A percentile compares a stretch with the other conserved stretches of the same genome.
Conservation (phyloP, 2,797 vertebrate genomes). For the Ibycter americanus region DNA sequence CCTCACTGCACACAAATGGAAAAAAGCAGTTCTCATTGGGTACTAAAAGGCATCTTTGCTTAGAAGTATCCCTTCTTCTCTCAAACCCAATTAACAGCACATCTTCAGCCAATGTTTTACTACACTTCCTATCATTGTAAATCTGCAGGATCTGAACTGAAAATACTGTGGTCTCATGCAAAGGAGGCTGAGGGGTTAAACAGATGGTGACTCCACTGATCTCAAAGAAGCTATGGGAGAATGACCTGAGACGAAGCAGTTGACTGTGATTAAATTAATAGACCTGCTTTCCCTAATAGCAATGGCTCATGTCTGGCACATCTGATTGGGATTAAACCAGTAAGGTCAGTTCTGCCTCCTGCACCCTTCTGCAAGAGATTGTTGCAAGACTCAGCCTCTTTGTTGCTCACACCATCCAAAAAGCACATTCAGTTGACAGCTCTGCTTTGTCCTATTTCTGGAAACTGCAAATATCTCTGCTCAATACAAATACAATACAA, state of each 20-base stretch:
- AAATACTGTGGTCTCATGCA: neutral
- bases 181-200: neutral
- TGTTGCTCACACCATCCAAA: neutral
- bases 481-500: neutral
- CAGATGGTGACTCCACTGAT: rapidly evolving
- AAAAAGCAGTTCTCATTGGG: neutral
- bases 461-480: neutral
- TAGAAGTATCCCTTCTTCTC: neutral
- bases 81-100: neutral
- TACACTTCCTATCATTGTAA: rapidly evolving
- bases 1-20: neutral
- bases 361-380: neutral
- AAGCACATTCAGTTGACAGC: rapidly evolving
- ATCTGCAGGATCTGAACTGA: neutral
- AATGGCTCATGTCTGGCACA: neutral
- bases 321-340: neutral
- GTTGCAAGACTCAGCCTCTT: neutral
- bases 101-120: neutral
- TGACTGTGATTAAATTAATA: neutral
- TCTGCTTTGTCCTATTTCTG: neutral
- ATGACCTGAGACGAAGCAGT: neutral
- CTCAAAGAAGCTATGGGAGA: neutral
- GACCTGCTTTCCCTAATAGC: neutral
- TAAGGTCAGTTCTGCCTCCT: neutral
- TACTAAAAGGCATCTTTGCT: neutral